Percentiles rank a stretch among this genome's conserved stretches.
Conservation (phyloP, 2,113 vertebrate species). For the Cyrtonyx montezumae region DNA sequence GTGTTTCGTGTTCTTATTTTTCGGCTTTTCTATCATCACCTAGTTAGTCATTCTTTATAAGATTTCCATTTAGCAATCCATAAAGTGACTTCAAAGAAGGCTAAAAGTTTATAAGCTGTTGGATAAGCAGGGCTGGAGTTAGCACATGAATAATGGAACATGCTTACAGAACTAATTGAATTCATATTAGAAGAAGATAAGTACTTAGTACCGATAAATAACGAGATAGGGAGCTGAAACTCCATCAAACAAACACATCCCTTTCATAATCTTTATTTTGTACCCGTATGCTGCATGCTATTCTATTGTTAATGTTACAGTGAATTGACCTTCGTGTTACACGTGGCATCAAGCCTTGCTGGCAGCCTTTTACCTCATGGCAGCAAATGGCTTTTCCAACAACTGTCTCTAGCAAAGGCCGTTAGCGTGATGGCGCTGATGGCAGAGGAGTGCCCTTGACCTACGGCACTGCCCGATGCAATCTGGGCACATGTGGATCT, state of each 20-base stretch:
- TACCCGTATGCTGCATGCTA: neutral
- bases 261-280: neutral
- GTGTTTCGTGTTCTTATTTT: constrained; percentile 75
- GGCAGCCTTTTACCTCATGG: constrained; percentile 47
- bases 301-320: neutral
- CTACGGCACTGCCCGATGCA: constrained; percentile 50
- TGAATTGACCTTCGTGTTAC: neutral
- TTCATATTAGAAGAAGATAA: constrained; percentile 70
- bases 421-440: constrained; percentile 52
- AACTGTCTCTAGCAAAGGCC: constrained; percentile 25
- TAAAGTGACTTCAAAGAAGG: constrained; percentile 83
- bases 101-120: constrained; percentile 70
- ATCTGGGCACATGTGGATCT: constrained; percentile 63
- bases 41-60: constrained; percentile 80
- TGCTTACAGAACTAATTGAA: constrained; percentile 76
- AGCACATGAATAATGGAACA: constrained; percentile 74
- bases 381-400: constrained; percentile 28
- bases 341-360: neutral
- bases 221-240: constrained; percentile 29
- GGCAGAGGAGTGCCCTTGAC: constrained; percentile 72
- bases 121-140: constrained; percentile 52
- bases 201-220: constrained; percentile 50
- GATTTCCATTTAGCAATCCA: constrained; percentile 75
- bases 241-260: neutral
- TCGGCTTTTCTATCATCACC: constrained; percentile 80